Percentiles rank a stretch among this genome's conserved stretches.
Evolutionary conservation across 2,797 vertebrate species (phyloP).

Genomic region (Carcharodon carcharias): DNA sequence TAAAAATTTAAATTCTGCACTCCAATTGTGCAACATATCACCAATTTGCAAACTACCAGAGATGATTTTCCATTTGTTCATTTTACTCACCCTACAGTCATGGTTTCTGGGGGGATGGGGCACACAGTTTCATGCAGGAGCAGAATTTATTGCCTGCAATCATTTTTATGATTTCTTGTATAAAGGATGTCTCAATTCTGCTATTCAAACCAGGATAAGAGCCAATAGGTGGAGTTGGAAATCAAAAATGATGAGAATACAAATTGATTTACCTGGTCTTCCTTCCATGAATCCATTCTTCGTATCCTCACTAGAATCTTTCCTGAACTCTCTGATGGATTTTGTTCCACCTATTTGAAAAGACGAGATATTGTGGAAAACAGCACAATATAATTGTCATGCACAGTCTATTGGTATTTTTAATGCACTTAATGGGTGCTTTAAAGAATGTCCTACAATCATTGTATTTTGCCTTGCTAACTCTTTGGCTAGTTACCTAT

Average conservation of each 20-base stretch:
- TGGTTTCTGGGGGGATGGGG: background rate
- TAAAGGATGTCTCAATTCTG: background rate
- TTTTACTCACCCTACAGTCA: background rate
- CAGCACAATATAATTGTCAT: background rate
- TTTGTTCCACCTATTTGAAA: background rate
- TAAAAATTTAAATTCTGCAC: background rate
- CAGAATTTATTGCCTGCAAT: background rate
- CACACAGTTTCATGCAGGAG: background rate
- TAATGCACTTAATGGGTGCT: background rate
- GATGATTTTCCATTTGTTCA: background rate
- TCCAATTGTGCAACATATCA: background rate
- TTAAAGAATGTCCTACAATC: background rate
- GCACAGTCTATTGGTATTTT: background rate
- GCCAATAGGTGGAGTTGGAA: background rate
- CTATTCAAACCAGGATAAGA: background rate
- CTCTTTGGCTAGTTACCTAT: background rate
- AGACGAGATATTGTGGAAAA: background rate
- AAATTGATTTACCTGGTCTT: background rate
- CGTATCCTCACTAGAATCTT: background rate
- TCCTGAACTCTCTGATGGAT: background rate
- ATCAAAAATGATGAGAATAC: background rate
- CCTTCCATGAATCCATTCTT: background rate
- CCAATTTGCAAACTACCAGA: background rate
- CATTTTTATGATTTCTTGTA: background rate
- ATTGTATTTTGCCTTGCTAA: background rate